Conservation (phyloP, 2,888 invertebrate species). For the Noctua janthina region DNA sequence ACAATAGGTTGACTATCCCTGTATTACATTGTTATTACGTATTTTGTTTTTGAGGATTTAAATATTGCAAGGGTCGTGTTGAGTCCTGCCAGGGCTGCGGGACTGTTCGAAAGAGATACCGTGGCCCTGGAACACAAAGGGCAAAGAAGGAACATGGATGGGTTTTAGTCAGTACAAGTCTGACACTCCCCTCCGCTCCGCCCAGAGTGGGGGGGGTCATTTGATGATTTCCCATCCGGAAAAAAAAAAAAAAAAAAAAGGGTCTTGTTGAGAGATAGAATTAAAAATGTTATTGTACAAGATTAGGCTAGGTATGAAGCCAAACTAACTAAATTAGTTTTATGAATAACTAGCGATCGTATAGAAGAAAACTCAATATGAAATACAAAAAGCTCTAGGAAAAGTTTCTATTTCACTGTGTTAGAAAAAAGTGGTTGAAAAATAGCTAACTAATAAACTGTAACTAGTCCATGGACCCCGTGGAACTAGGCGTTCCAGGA, state of each 20-base stretch:
- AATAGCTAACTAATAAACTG: slow-evolving; percentile 34
- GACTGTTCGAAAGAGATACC: no score
- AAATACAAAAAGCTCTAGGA: background rate
- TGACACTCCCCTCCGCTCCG: no score
- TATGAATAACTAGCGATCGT: background rate
- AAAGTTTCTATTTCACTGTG: background rate
- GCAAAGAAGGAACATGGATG: no score
- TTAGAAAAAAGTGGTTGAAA: background rate
- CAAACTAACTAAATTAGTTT: background rate
- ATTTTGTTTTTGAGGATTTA: slow-evolving; percentile 43
- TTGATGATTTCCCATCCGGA: no score
- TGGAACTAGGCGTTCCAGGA: slow-evolving; percentile 23
- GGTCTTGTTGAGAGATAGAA: background rate
- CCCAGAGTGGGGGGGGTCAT: no score
- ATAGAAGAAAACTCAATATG: background rate
- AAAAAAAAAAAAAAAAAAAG: no score
- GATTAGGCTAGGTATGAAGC: background rate
- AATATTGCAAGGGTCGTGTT: slow-evolving; percentile 11
- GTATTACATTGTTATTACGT: slow-evolving; percentile 42
- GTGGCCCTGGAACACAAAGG: no score
- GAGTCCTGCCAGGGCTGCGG: no score
- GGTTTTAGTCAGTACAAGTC: no score
- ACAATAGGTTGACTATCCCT: slow-evolving; percentile 49
- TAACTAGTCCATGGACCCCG: slow-evolving; percentile 31
- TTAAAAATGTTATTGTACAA: background rate